A percentile compares a stretch with the other conserved stretches of the same genome.
Evolutionary conservation across 2,113 vertebrate species (phyloP).

Genomic region (Anguilla japonica): DNA sequence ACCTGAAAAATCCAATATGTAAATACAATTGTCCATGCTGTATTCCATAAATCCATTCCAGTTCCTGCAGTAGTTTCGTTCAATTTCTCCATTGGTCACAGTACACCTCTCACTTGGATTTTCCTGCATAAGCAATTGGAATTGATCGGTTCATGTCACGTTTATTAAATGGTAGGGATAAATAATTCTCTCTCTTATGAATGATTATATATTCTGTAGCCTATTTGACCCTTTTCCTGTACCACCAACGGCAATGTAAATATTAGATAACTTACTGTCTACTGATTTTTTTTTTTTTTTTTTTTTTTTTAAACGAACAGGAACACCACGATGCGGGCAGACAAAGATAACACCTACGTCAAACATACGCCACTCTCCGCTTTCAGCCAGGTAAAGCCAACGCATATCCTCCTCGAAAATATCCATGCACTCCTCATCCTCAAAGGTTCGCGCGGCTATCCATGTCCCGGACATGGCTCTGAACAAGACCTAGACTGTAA

Average conservation of each 20-base stretch:
- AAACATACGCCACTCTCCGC: constrained; percentile 97
- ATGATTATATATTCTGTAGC: too few relatives aligned
- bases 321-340: background rate
- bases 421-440: constrained; percentile 85
- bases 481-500: background rate
- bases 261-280: too few relatives aligned
- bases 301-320: too few relatives aligned
- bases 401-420: constrained; percentile 89
- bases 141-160: background rate
- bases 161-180: too few relatives aligned
- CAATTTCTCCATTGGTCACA: constrained; percentile 90
- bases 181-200: too few relatives aligned
- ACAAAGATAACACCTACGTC: constrained; percentile 72
- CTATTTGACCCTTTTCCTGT: too few relatives aligned
- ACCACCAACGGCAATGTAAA: too few relatives aligned
- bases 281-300: too few relatives aligned
- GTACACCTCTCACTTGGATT: constrained; percentile 85
- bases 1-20: constrained; percentile 90
- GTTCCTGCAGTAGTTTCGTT: constrained; percentile 84
- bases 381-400: constrained; percentile 95
- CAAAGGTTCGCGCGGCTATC: constrained; percentile 52
- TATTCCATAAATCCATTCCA: constrained; percentile 84
- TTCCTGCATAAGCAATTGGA: constrained; percentile 69
- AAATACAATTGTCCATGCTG: constrained; percentile 90
- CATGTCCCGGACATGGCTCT: constrained; percentile 61